A percentile compares a stretch with the other conserved stretches of the same genome.
These are phyloP conservation scores for Aphidius gifuensis DNA, from an alignment of 1,140 invertebrate genomes.

Conservation along the genomic window DNA sequence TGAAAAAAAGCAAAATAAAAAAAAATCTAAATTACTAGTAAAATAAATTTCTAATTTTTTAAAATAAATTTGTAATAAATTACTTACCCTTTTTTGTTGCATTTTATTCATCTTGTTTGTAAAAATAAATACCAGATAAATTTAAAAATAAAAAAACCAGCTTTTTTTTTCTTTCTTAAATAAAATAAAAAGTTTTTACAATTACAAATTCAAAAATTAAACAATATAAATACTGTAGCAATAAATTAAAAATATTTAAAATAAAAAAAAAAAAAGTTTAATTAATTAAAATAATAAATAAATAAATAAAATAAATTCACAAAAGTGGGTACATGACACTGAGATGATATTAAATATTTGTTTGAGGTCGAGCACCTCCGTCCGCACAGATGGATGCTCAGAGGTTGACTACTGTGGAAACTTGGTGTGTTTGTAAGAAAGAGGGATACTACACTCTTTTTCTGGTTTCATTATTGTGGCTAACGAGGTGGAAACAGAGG, in stretches of 20 bases:
- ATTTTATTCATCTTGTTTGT: too few species aligned
- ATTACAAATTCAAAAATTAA: too few species aligned
- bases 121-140: too few species aligned
- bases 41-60: too few species aligned
- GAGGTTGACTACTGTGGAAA: conserved; percentile 51
- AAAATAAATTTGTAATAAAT: too few species aligned
- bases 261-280: conserved; percentile 4
- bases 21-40: too few species aligned
- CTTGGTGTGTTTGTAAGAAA: conserved; percentile 42
- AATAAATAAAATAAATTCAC: conserved; percentile 23
- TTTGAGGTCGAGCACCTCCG: conserved; percentile 52
- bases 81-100: too few species aligned
- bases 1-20: too few species aligned
- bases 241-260: neutral
- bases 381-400: conserved; percentile 55
- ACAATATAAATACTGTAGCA: neutral
- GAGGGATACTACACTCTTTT: conserved; percentile 40
- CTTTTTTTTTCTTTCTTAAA: too few species aligned
- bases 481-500: too few species aligned
- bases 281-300: conserved; percentile 2
- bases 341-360: conserved; percentile 36
- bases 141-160: too few species aligned
- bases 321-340: conserved; percentile 50
- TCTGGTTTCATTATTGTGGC: conserved; percentile 14
- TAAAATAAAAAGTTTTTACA: too few species aligned